Base-by-base conservation (phyloP, 2,888 invertebrate species). In the Cryptocephalus moraei region DNA sequence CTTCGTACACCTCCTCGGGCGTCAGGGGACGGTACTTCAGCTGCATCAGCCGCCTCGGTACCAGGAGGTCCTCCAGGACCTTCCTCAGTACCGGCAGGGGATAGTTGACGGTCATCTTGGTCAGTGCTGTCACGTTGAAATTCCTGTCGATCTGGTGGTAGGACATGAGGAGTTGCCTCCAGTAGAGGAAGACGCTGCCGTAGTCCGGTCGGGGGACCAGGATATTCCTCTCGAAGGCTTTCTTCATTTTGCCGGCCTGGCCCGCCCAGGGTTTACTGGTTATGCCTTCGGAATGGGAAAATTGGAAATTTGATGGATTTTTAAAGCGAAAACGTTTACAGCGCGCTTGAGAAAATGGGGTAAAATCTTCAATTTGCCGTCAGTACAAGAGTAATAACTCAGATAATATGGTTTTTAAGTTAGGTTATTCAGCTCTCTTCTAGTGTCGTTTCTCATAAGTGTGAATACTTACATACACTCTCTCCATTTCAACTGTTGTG, bases 251-350 rank as follows among this genome's bases (percentile, higher is more conserved):
- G 1, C 54, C 54, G 13, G 55, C 57, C 57, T 71, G 73, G 1
- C 76, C 76, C 31, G 80, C 69, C 81, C 82, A 85, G 0, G 90
- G 89, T 56, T 80, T 75, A 1, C 75, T 64, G 1, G 83, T 79
- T 2, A 83, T 78, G 10, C 55, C 55, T 55, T 22, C 22, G 22
- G 6, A 22, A 22, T 22, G 2, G 22, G 22, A 22, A 22, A 6
- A 4, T 22, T 22, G 22, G 22, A 22, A 22, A 22, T 22, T 22
- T 22, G 22, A 6, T 4, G 6, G 22, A 22, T 22, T 22, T n/a
- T n/a, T n/a, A n/a, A n/a, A n/a, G n/a, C n/a, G n/a, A n/a, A n/a
- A n/a, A n/a, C n/a, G n/a, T n/a, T n/a, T n/a, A n/a, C n/a, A n/a
- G n/a, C n/a, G n/a, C n/a, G n/a, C n/a, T n/a, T n/a, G n/a, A n/a